Conservation (phyloP, 2,797 vertebrate species). For the Columba guinea region DNA sequence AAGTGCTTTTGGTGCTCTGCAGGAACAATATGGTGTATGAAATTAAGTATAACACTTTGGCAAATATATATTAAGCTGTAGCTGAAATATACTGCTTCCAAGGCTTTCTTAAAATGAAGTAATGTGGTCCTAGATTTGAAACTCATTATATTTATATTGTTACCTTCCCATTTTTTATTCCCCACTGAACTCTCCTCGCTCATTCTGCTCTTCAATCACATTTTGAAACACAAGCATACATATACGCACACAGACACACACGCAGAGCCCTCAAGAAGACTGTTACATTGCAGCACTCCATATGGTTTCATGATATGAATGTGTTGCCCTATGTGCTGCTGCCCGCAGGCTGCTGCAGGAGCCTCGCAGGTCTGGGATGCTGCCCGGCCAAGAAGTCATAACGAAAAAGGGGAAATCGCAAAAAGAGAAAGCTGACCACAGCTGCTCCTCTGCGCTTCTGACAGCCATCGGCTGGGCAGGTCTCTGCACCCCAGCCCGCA, state of each 20-base stretch:
- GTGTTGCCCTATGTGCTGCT: not conserved
- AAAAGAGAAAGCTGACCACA: conserved; percentile 69
- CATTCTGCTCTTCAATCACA: not conserved
- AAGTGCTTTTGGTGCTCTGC: conserved; percentile 5
- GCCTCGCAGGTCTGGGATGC: not conserved
- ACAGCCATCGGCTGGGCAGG: not conserved
- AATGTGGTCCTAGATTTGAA: not conserved
- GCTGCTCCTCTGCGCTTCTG: not conserved
- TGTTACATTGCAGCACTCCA: not conserved
- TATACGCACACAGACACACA: not conserved
- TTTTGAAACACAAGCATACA: not conserved
- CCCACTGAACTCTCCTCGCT: not conserved
- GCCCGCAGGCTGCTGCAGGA: not conserved
- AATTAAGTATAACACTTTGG: not conserved
- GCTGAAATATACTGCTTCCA: not conserved
- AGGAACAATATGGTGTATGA: not conserved
- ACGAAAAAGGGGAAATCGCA: conserved; percentile 2
- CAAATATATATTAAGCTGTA: conserved; percentile 17
- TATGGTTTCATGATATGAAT: not conserved
- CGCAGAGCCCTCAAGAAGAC: not conserved
- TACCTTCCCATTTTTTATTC: not conserved
- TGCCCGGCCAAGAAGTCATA: conserved; percentile 32
- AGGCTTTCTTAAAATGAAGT: conserved; percentile 4
- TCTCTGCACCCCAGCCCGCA: not conserved
- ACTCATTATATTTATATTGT: not conserved